Base-by-base conservation (phyloP, 2,113 vertebrate genomes). In the Heterocephalus glaber region DNA sequence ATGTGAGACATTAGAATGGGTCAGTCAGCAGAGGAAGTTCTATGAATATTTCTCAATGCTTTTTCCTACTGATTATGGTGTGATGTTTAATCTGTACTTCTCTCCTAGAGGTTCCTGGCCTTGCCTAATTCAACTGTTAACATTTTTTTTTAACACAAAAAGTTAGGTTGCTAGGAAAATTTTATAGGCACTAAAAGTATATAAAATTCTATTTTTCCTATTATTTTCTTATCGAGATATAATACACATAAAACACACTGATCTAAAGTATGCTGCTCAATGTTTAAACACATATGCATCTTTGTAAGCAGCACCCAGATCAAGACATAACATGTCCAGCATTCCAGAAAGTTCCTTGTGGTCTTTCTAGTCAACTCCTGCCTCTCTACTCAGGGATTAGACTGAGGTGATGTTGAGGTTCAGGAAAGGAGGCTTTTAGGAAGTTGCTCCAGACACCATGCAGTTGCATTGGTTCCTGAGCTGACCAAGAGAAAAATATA, bases 291-390 rank as follows among this genome's bases (percentile, higher is more conserved):
- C 11, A 9, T 35, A 11, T 14, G 14, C 30, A 66, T 26, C 38
- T 83, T 68, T 90, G 60, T n/a, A 81, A 49, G 44, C 33, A 61
- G 4, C 44, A 63, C 41, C 22, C 22, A 88, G 92, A 85, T 80
- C n/a, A 63, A 91, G n/a, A 70, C 2, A 28, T 12, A n/a, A 44
- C 35, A 60, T 41, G 30, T 70, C 35, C 7, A 77, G 28, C 38
- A 85, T 28, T 74, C 89, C 38, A 76, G 90, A 90, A 80, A 68
- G 38, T 68, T 95, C 30, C 60, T 79, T 87, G 44, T 85, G 35
- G n/a, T 49, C 61, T 86, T 82, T 96, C 35, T 13, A 63, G 58
- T 84, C 35, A 84, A n/a, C n/a, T 33, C 22, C 52, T 93, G n/a
- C 35, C 38, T 81, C 38, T 89, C 70, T 6, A 13, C 47, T 19